Evolutionary conservation across 53 echinoderm and acorn worm genomes (phyloP), one percentile per base, ranked within the genome.

Genomic region (Crossaster papposus): DNA sequence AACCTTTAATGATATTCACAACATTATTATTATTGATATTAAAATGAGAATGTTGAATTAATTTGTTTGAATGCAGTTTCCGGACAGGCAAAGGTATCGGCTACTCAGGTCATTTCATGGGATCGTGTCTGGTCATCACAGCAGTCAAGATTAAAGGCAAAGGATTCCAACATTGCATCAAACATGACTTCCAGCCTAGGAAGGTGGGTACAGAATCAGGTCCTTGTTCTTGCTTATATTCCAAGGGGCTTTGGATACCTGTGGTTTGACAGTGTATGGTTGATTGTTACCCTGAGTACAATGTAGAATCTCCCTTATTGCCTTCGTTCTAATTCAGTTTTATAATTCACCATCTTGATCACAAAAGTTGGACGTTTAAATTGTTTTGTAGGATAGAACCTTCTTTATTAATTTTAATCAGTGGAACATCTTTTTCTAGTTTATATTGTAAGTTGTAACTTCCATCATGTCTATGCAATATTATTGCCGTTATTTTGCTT

Each of bases 21-120:
- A n/a, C n/a, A n/a, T n/a, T n/a, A n/a, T n/a, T n/a, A n/a, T n/a
- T n/a, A n/a, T n/a, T n/a, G n/a, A n/a, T n/a, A n/a, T n/a, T n/a
- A n/a, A n/a, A n/a, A n/a, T n/a, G 9, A 44, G 44, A 44, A 44
- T 44, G 44, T 0, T 44, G 44, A 44, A 44, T 44, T 44, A 44
- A 44, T 86, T 75, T 54, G 72, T 83, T 13, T 33, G 20, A 30
- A 35, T 65, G 0, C 89, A 99, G 99, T 89, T 99, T 99, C 88
- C 91, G 96, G 22, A 99, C 99, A 29, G 90, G 99, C 58, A 99
- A 94, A 91, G 99, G 99, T 70, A 95, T 96, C 14, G 99, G 96
- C 32, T 99, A 99, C 91, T 99, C 99, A 4, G 99, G 94, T 83
- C 96, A 99, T 89, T 99, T 99, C 95, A 99, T 99, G 99, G 99